A percentile compares a stretch with the other conserved stretches of the same genome.
Conservation (phyloP, 1,140 invertebrate species). For the Hypsibius dujardini region DNA sequence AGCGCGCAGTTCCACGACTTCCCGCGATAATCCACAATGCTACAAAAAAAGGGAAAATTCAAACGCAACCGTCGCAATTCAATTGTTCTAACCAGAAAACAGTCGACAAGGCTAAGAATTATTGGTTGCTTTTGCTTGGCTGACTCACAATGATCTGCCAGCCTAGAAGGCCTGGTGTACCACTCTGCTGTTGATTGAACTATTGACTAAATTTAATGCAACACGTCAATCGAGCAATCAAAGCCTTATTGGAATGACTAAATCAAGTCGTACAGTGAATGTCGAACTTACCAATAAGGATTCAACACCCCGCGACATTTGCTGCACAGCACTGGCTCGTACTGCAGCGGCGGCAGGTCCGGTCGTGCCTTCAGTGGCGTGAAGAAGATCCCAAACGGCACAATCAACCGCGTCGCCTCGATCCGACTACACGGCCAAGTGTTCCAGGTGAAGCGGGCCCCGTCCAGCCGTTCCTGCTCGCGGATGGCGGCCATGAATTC, state of each 20-base stretch:
- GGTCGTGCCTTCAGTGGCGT: constrained; percentile 85
- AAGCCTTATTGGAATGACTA: too few relatives aligned
- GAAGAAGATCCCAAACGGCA: constrained; percentile 79
- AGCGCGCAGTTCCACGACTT: constrained; percentile 98
- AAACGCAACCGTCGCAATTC: too few relatives aligned
- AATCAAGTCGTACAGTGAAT: constrained; percentile 19
- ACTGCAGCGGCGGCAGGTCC: constrained; percentile 82
- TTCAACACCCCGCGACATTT: constrained; percentile 89
- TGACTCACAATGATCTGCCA: too few relatives aligned
- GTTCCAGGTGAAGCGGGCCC: constrained; percentile 93
- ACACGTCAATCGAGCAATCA: too few relatives aligned
- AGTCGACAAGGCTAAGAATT: too few relatives aligned
- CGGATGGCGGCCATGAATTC: constrained; percentile 43
- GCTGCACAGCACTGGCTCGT: constrained; percentile 90
- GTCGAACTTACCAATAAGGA: constrained; percentile 61
- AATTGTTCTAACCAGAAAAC: too few relatives aligned
- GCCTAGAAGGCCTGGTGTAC: too few relatives aligned
- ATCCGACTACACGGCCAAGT: constrained; percentile 89
- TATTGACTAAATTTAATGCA: too few relatives aligned
- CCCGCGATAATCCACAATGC: constrained; percentile 74
- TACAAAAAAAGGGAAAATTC: constrained; percentile 24
- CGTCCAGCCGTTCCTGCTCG: constrained; percentile 92
- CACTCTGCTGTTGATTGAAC: too few relatives aligned
- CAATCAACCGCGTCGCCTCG: constrained; percentile 82
- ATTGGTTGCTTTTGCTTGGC: too few relatives aligned